Percentiles rank a stretch among this genome's conserved stretches.
phyloP scores from a whole-genome alignment of 2,888 invertebrate species.

The Aspidiotus rigidus region DNA sequence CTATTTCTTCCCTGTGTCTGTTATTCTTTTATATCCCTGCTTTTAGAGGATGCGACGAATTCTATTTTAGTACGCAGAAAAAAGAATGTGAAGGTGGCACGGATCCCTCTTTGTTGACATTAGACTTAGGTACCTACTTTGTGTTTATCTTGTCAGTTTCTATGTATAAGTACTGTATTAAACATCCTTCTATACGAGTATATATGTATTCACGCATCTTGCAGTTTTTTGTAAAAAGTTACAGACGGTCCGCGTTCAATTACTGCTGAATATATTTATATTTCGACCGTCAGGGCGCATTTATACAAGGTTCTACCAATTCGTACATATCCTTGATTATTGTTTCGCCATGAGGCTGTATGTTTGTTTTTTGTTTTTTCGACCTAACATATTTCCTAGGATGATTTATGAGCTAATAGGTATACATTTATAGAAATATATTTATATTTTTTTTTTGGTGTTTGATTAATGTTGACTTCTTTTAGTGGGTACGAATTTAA shows the following conservation, averaged over 20 bases:
- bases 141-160: slow-evolving; percentile 33
- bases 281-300: neutral
- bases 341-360: too few relatives aligned
- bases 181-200: slow-evolving; percentile 7
- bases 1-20: neutral
- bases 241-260: slow-evolving; percentile 17
- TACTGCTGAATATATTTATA: slow-evolving; percentile 27
- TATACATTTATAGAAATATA: too few relatives aligned
- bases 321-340: too few relatives aligned
- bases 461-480: too few relatives aligned
- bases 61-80: slow-evolving; percentile 7
- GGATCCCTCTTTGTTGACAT: slow-evolving; percentile 32
- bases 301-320: too few relatives aligned
- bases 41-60: slow-evolving; percentile 25
- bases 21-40: slow-evolving; percentile 28
- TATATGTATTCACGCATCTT: neutral
- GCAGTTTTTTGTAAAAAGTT: too few relatives aligned
- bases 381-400: too few relatives aligned
- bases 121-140: slow-evolving; percentile 20
- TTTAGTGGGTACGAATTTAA: too few relatives aligned
- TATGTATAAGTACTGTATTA: slow-evolving; percentile 7
- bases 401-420: too few relatives aligned
- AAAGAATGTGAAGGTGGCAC: slow-evolving; percentile 20
- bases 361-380: too few relatives aligned
- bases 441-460: too few relatives aligned